A percentile compares a stretch with the other conserved stretches of the same genome.
Evolutionary conservation across 2,113 vertebrate genomes (phyloP).

Genomic region (Spilogale gracilis): DNA sequence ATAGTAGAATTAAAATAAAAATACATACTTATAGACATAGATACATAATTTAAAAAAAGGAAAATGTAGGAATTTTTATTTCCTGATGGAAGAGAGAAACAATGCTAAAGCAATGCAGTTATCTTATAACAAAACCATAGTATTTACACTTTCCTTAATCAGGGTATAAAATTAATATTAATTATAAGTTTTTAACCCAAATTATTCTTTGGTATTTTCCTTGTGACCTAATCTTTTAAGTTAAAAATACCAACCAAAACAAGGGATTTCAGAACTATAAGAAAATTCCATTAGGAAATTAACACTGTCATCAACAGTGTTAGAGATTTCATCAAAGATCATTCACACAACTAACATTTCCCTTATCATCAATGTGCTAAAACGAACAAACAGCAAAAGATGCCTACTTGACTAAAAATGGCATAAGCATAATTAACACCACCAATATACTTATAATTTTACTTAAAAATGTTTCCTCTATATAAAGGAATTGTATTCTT

Average conservation of each 20-base stretch:
- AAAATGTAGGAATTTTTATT: slow-evolving; percentile 19
- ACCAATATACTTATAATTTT: not conserved
- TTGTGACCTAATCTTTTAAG: not conserved
- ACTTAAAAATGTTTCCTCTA: slow-evolving; percentile 16
- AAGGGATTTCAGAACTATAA: not conserved
- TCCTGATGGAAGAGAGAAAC: not conserved
- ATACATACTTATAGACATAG: not conserved
- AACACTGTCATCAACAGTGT: too few species aligned
- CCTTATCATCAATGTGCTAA: not conserved
- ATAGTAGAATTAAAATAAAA: not conserved
- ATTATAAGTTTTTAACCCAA: not conserved
- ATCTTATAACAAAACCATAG: not conserved
- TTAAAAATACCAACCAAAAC: not conserved
- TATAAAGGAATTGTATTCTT: not conserved
- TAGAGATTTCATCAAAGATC: not conserved
- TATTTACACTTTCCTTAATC: slow-evolving; percentile 32
- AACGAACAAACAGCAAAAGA: not conserved
- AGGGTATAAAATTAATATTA: not conserved
- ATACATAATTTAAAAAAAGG: not conserved
- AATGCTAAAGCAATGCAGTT: not conserved
- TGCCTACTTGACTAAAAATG: not conserved
- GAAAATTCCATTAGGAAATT: not conserved
- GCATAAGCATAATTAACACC: not conserved
- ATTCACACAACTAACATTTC: not conserved
- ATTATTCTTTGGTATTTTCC: slow-evolving; percentile 39